Conservation (phyloP, 2,888 invertebrate genomes). For the Copidosoma aretas region DNA sequence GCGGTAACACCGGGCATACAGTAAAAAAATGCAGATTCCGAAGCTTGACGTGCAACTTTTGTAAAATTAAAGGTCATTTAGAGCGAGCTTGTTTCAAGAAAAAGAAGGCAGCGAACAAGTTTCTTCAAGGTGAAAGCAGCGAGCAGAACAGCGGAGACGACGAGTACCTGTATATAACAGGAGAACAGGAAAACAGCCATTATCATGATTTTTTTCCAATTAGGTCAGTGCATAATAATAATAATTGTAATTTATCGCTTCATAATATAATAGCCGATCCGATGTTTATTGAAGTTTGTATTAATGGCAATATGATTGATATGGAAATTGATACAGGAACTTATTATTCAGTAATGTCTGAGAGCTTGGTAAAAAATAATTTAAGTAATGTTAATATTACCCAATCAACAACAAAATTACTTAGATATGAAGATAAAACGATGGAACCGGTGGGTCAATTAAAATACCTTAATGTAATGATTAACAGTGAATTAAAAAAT, state of each 20-base stretch:
- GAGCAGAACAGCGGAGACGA: constrained; percentile 17
- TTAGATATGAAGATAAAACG: constrained; percentile 24
- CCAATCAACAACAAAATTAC: constrained; percentile 14
- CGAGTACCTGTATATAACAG: background rate
- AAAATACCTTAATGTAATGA: constrained; percentile 9
- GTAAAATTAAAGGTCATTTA: constrained; percentile 12
- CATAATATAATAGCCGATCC: constrained; percentile 24
- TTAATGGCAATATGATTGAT: constrained; percentile 18
- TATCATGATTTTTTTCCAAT: constrained; percentile 23
- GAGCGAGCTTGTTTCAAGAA: constrained; percentile 29
- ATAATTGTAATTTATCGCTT: constrained; percentile 1
- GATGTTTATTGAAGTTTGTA: constrained; percentile 24
- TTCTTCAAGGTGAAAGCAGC: constrained; percentile 26
- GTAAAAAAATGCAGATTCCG: constrained; percentile 24
- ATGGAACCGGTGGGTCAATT: constrained; percentile 29
- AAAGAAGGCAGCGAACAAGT: constrained; percentile 25
- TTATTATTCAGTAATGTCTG: constrained; percentile 30
- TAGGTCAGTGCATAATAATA: constrained; percentile 9
- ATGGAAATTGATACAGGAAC: constrained; percentile 42
- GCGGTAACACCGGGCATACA: constrained; percentile 25
- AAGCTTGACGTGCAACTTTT: constrained; percentile 29
- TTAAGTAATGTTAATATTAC: constrained; percentile 24
- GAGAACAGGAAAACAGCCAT: constrained; percentile 3
- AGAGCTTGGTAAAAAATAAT: constrained; percentile 21
- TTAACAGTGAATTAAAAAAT: constrained; percentile 10